Evolutionary conservation across 2,113 vertebrate species (phyloP).

Genomic region (Oryzias celebensis): DNA sequence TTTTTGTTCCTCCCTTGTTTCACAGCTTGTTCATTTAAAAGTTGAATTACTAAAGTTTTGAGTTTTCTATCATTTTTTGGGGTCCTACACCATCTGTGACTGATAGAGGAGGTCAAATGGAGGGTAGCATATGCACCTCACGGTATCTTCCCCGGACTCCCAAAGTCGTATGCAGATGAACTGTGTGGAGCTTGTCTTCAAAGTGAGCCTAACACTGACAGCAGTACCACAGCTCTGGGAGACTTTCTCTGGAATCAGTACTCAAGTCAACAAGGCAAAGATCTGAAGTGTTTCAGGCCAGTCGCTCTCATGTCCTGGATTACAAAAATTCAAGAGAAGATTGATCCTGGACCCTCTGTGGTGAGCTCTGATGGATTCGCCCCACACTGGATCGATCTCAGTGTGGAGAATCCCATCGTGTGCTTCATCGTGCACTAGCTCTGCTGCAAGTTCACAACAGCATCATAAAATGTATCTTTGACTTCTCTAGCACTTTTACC

Average conservation of each 20-base stretch:
- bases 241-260: not conserved
- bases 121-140: not conserved
- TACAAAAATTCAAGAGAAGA: not conserved
- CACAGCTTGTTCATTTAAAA: too few species aligned
- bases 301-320: not conserved
- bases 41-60: too few species aligned
- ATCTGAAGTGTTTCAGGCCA: not conserved
- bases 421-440: too few species aligned
- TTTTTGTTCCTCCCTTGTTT: too few species aligned
- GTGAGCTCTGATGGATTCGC: not conserved
- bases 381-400: not conserved
- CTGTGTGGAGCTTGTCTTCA: not conserved
- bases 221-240: not conserved
- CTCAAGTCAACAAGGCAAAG: not conserved
- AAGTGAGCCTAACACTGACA: not conserved
- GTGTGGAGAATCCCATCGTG: too few species aligned
- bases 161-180: not conserved
- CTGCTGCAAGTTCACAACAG: too few species aligned
- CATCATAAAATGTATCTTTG: too few species aligned
- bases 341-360: not conserved
- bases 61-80: too few species aligned
- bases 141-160: not conserved
- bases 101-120: too few species aligned
- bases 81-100: too few species aligned
- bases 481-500: too few species aligned